Evolutionary conservation across 2,113 vertebrate genomes (phyloP).

Genomic region (Falcunculus frontatus): DNA sequence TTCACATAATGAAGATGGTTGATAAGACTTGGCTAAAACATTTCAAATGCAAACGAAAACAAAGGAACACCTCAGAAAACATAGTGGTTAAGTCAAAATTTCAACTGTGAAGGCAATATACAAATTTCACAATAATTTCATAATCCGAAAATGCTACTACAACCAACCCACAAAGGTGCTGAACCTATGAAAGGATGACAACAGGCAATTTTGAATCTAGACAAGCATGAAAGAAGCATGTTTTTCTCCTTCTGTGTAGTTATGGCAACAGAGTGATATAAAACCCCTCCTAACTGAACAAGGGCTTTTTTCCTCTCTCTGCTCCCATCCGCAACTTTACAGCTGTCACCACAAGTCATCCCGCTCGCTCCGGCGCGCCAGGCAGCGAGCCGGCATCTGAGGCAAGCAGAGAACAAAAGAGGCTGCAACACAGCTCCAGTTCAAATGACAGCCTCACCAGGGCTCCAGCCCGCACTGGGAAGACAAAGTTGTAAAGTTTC

Average conservation of each 20-base stretch:
- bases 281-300: slow-evolving; percentile 48
- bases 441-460: slow-evolving; percentile 59
- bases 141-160: neutral
- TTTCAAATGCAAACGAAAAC: slow-evolving; percentile 11
- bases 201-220: slow-evolving; percentile 62
- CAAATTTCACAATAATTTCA: slow-evolving; percentile 33
- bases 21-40: slow-evolving; percentile 26
- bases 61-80: slow-evolving; percentile 30
- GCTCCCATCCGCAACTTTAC: slow-evolving; percentile 50
- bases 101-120: slow-evolving; percentile 8
- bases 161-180: slow-evolving; percentile 28
- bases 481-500: slow-evolving; percentile 50
- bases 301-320: slow-evolving; percentile 53
- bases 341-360: slow-evolving; percentile 61
- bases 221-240: slow-evolving; percentile 64
- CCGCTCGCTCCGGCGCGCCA: slow-evolving; percentile 3
- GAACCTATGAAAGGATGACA: slow-evolving; percentile 57
- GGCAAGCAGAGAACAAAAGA: slow-evolving; percentile 41
- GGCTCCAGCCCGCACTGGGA: slow-evolving; percentile 21
- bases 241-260: slow-evolving; percentile 65
- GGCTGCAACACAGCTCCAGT: slow-evolving; percentile 29
- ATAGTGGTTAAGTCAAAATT: neutral
- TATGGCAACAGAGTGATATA: slow-evolving; percentile 64
- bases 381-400: slow-evolving; percentile 34
- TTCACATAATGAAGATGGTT: slow-evolving; percentile 30